Evolutionary conservation across 2,113 vertebrate species (phyloP), one percentile per base, ranked within the genome.

Genomic region (Lipotes vexillifer): DNA sequence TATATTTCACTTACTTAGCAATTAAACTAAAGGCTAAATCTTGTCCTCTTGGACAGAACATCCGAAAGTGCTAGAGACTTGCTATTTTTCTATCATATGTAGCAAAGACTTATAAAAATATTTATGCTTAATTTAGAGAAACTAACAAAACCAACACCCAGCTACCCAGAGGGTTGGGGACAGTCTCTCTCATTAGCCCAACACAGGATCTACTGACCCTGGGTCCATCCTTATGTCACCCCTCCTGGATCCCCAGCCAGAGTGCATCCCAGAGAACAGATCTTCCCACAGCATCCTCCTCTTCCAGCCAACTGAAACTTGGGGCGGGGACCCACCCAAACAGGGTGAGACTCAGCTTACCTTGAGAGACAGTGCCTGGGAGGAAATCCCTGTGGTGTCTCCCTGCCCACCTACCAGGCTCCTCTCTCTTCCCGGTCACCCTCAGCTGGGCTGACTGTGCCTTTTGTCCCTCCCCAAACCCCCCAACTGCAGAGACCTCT

Each of bases 71-170:
- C 38, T 80, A 36, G 74, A 95, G 71, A 94, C 57, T 71, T 92
- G 38, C 1, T 78, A 77, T 57, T 95, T 78, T 92, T 86, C 31
- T 65, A 44, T 72, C 66, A 59, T 25, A 71, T 31, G 14, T 55
- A 71, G 72, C 44, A 88, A 91, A 78, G 63, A 61, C 15, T 68
- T 78, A 27, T 72, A 44, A 72, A 78, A 78, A 74, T 14, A 21
- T 85, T 74, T 88, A 65, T 61, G 46, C 41, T 83, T 89, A 94
- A 57, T 38, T 72, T 95, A 87, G 90, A 93, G 84, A 88, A 94
- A 71, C 46, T 38, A 80, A 38, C 27, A 86, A 77, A 83, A 49
- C 80, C 46, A 52, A 6, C 13, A 46, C n/a, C n/a, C 17, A 3
- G 38, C 25, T 44, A 14, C 25, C 27, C 6, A 6, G 74, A 61